Conservation (phyloP, 92 coral and sea anemone genomes). For the Zoanthus sociatus region DNA sequence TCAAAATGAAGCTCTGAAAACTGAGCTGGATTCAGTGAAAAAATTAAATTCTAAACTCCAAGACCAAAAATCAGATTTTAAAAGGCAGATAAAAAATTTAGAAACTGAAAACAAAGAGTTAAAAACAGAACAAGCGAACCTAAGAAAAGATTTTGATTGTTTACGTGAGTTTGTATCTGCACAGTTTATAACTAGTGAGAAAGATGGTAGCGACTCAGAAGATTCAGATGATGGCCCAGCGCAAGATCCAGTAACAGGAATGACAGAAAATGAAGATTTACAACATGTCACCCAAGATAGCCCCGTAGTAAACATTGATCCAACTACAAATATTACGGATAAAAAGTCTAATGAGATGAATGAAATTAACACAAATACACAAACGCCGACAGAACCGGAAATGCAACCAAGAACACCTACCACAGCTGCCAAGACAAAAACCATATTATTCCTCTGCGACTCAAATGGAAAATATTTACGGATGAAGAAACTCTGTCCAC, state of each 20-base stretch:
- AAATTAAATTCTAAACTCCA: slow-evolving; percentile 10
- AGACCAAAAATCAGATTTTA: slow-evolving; percentile 19
- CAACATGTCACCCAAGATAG: neutral
- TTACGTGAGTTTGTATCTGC: neutral
- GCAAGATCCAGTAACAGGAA: neutral
- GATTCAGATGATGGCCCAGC: neutral
- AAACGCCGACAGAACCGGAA: slow-evolving; percentile 18
- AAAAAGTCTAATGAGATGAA: neutral
- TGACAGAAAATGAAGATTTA: neutral
- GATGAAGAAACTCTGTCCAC: slow-evolving; percentile 21
- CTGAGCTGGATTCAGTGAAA: slow-evolving; percentile 5
- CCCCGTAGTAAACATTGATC: neutral
- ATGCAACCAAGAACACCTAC: neutral
- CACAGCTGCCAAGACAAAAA: slow-evolving; percentile 34
- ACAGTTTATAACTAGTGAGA: neutral
- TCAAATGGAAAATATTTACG: slow-evolving; percentile 28
- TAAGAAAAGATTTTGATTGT: neutral
- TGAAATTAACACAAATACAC: slow-evolving; percentile 9
- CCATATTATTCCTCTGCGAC: slow-evolving; percentile 3
- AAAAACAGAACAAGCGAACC: neutral
- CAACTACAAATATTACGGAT: neutral
- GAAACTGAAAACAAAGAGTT: neutral
- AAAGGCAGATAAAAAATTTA: neutral
- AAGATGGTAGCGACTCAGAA: neutral
- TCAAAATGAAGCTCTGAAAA: slow-evolving; percentile 10